Base-by-base conservation (phyloP, 2,888 invertebrate species). In the Carabus problematicus region DNA sequence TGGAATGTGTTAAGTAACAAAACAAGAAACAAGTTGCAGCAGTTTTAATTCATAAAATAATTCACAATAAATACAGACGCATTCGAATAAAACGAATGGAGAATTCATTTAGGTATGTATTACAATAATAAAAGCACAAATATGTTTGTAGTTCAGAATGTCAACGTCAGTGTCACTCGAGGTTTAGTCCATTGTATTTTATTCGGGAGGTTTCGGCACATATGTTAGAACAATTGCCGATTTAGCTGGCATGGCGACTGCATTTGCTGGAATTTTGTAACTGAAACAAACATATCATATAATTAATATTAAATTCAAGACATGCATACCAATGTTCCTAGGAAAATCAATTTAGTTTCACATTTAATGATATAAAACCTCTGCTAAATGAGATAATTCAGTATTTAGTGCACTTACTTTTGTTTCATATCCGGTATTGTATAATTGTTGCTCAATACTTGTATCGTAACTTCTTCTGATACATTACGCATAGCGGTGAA, bases 161-260 rank as follows among this genome's bases (percentile, higher is more conserved):
- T 61, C 61, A 47, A 56, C n/a, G 56, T 39, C 12, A 56, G 40
- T 19, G 40, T 39, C 29, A 45, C 7, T n/a, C 6, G 29, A 29
- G 29, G 29, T 29, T 2, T 29, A 6, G 29, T 29, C 29, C 29
- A 6, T 29, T 29, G 29, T 29, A 29, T 3, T 29, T 29, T 6
- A 29, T 29, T 29, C 29, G 9, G 52, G 8, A 2, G 67, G 78
- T 69, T 80, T 81, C 14, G 91, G 90, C 42, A 90, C 91, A 79
- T 90, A 93, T 14, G 89, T 89, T 60, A 92, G 82, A 49, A 92
- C 84, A 12, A 91, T 81, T 0, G 90, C 85, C 9, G 91, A 87
- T 75, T 84, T 85, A 0, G 88, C 81, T 0, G 90, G 86, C 64
- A 93, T 84, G 14, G 85, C 79, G 70, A 92, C 82, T 6, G 82